Conservation (phyloP, 1,140 invertebrate species). For the Piezodorus guildinii region DNA sequence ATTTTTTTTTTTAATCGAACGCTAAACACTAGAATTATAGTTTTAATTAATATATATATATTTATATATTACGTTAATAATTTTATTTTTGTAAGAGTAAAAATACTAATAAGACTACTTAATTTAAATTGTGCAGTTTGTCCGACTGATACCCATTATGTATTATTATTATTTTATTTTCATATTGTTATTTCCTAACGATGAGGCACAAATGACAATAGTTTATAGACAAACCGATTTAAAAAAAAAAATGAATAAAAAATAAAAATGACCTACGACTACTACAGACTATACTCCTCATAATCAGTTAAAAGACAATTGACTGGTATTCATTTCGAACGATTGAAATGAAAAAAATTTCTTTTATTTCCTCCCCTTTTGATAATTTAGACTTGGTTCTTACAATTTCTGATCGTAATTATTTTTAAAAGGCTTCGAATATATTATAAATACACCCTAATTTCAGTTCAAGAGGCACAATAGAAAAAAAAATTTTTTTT, state of each 20-base stretch:
- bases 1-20: too few species aligned
- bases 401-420: too few species aligned
- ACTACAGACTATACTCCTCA: background rate
- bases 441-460: too few species aligned
- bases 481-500: too few species aligned
- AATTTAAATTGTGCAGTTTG: conserved; percentile 17
- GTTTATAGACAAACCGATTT: background rate
- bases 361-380: too few species aligned
- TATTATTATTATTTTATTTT: conserved; percentile 1
- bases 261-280: too few species aligned
- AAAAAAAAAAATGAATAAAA: background rate
- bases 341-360: too few species aligned
- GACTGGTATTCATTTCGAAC: background rate
- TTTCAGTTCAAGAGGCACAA: too few species aligned
- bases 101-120: conserved; percentile 7
- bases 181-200: background rate
- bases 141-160: background rate
- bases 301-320: conserved; percentile 7
- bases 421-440: too few species aligned
- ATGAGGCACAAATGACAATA: conserved; percentile 9
- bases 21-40: background rate
- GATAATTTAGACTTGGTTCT: too few species aligned
- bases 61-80: background rate
- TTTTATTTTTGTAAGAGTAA: conserved; percentile 15
- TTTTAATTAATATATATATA: too few species aligned